Conservation (phyloP, 2,888 invertebrate genomes). For the Chorisops tibialis region DNA sequence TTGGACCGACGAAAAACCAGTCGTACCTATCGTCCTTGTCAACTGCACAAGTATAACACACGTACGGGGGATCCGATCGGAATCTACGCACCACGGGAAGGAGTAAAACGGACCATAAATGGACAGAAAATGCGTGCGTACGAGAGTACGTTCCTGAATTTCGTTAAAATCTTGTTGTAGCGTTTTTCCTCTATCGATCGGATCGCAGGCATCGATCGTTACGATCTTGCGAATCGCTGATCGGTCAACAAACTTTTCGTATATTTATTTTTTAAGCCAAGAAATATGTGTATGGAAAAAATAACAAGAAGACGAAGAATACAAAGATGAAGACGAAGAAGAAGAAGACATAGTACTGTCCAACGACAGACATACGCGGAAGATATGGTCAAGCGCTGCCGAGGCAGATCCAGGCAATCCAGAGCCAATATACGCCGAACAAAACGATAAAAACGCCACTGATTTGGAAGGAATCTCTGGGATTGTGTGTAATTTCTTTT, state of each 20-base stretch:
- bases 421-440: background rate
- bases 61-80: no score
- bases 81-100: conserved; percentile 25
- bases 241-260: conserved; percentile 33
- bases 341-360: conserved; percentile 9
- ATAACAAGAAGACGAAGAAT: no score
- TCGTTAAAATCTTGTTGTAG: conserved; percentile 18
- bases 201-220: conserved; percentile 27
- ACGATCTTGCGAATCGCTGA: conserved; percentile 28
- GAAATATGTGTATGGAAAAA: no score
- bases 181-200: conserved; percentile 1
- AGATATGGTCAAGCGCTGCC: conserved; percentile 19
- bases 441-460: conserved; percentile 13
- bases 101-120: conserved; percentile 31
- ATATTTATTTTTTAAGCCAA: no score
- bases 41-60: conserved; percentile 17
- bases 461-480: conserved; percentile 28
- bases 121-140: conserved; percentile 33
- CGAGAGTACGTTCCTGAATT: conserved; percentile 28
- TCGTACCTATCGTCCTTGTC: conserved; percentile 28
- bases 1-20: no score
- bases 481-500: conserved; percentile 29
- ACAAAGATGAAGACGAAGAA: no score
- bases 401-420: background rate
- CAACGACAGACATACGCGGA: background rate